Conservation (phyloP, 1,140 invertebrate species). For the Lanistes nyassanus region DNA sequence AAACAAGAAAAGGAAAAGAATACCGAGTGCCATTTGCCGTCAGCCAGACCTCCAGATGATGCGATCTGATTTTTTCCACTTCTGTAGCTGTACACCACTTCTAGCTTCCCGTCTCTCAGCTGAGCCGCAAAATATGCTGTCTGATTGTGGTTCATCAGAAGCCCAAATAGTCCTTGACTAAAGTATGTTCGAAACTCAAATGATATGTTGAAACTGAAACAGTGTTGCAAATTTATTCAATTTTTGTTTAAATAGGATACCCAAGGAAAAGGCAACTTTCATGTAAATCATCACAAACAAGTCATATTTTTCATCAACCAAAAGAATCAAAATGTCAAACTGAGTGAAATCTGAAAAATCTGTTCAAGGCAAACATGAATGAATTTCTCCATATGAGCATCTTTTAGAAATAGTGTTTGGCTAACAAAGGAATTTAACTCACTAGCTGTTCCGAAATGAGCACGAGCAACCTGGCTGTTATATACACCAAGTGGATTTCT, state of each 20-base stretch:
- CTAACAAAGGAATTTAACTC: no score
- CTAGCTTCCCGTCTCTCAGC: conserved; percentile 78
- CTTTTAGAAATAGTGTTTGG: no score
- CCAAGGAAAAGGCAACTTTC: conserved; percentile 6
- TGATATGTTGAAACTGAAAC: conserved; percentile 75
- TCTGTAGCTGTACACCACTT: conserved; percentile 73
- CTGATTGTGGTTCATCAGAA: conserved; percentile 71
- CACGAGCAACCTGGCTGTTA: no score
- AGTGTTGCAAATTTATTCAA: conserved; percentile 7
- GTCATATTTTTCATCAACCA: no score
- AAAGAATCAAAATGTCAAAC: background rate
- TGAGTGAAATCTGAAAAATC: background rate
- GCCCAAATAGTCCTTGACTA: conserved; percentile 82
- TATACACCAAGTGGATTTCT: no score
- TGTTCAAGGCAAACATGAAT: background rate
- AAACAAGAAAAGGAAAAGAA: conserved; percentile 27
- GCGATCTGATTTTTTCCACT: conserved; percentile 73
- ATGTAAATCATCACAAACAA: no score
- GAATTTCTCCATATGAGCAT: no score
- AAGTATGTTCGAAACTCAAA: conserved; percentile 89
- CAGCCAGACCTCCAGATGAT: conserved; percentile 75
- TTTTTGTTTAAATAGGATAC: background rate
- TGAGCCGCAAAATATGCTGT: conserved; percentile 79
- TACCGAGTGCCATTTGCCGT: conserved; percentile 86
- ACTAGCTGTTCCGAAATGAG: no score